Conservation (phyloP, 92 coral and sea anemone species). For the Bergia puertoricense region DNA sequence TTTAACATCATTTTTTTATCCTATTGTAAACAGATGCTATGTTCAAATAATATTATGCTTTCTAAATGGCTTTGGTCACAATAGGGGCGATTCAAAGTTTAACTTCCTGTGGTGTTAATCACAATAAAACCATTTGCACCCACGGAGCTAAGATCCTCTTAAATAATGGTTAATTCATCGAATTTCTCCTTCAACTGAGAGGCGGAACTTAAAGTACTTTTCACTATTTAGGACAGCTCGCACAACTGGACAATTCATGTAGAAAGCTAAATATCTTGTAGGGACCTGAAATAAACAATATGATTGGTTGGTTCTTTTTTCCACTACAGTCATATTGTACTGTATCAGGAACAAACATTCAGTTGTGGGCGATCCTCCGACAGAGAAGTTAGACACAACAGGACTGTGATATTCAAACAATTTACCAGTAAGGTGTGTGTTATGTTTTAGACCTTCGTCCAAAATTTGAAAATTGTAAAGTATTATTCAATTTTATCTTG, state of each 20-base stretch:
- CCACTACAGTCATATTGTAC: not conserved
- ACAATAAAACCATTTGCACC: conserved; percentile 19
- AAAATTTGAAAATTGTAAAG: no score
- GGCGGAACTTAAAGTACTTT: conserved; percentile 25
- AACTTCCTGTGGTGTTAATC: not conserved
- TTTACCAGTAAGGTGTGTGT: not conserved
- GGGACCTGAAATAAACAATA: not conserved
- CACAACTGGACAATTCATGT: conserved; percentile 3
- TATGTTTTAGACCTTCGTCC: not conserved
- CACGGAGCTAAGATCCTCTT: not conserved
- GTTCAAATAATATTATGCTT: not conserved
- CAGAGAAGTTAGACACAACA: not conserved
- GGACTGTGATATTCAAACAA: not conserved
- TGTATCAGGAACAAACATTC: not conserved
- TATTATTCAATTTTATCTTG: not conserved
- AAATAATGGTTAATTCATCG: conserved; percentile 26
- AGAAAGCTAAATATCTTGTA: not conserved
- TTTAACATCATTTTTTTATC: not conserved
- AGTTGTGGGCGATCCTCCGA: not conserved
- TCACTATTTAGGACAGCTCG: not conserved
- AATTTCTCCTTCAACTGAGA: conserved; percentile 4
- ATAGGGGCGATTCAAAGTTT: not conserved
- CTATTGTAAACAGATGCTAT: not conserved
- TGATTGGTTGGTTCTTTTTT: conserved; percentile 11
- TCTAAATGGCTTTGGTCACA: not conserved